Evolutionary conservation across 2,888 invertebrate species (phyloP), one percentile per base, ranked within the genome.

Genomic region (Anarsia innoxiella): DNA sequence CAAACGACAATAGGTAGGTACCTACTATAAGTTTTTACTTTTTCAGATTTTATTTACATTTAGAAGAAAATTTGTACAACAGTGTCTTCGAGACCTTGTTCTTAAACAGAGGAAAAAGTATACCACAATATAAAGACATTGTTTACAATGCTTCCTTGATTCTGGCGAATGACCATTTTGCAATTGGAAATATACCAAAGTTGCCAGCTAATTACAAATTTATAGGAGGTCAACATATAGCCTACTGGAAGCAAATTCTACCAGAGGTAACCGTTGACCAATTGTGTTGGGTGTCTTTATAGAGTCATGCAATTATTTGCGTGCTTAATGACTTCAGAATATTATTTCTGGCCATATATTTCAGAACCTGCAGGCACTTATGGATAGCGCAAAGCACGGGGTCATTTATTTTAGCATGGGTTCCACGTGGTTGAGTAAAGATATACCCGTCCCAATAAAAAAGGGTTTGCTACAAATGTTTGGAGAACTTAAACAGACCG

Each of bases 381-480:
- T 28, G 16, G 16, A 62, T 25, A 46, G 45, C 2, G 51, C 65
- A 1, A 47, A 51, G 13, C 35, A 65, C 25, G 67, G 68, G 0
- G 61, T 60, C 2, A 53, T 70, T 15, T 59, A 51, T 42, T 66
- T 71, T 44, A 66, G 65, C 34, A 46, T 70, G 50, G 71, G 71
- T 2, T 59, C 66, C 1, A 56, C 54, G 12, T 44, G 62, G 12
- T 47, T 54, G 19, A 56, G 57, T 14, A 49, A 49, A 5, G 36
- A 44, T 0, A 48, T 69, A 47, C 52, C 64, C 2, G 45, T 48
- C 11, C 42, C 54, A 32, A 40, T 44, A 12, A 46, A 48, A 12
- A 37, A 46, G 11, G 42, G 39, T 1, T 46, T 72, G n/a, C 4
- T 68, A 1, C 44, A 46, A 14, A 56, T 56, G 8, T 66, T 74